A percentile compares a stretch with the other conserved stretches of the same genome.
Conservation (phyloP, 2,888 invertebrate genomes). For the Antitype chi region DNA sequence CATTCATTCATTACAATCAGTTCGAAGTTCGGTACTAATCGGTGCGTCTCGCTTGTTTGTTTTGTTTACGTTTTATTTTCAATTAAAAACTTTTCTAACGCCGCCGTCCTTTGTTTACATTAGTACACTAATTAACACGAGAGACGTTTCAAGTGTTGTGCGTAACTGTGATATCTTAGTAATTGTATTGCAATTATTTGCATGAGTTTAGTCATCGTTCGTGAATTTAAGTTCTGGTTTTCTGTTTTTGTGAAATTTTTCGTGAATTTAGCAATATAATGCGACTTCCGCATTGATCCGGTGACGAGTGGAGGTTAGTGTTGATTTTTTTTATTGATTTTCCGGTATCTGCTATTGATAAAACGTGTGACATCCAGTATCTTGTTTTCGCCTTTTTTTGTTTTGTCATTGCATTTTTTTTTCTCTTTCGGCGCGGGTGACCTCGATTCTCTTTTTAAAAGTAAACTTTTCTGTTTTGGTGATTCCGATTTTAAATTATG, state of each 20-base stretch:
- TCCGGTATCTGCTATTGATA: slow-evolving; percentile 44
- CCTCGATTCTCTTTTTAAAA: slow-evolving; percentile 74
- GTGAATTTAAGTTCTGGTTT: slow-evolving; percentile 68
- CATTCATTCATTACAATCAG: slow-evolving; percentile 64
- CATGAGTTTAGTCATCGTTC: slow-evolving; percentile 70
- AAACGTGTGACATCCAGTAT: slow-evolving; percentile 45
- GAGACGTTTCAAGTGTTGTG: slow-evolving; percentile 71
- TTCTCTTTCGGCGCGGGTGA: slow-evolving; percentile 68
- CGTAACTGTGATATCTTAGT: slow-evolving; percentile 74
- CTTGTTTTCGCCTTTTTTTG: slow-evolving; percentile 75
- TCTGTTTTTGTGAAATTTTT: slow-evolving; percentile 68
- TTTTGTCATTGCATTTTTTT: slow-evolving; percentile 77
- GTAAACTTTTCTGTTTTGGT: slow-evolving; percentile 59
- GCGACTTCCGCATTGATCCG: slow-evolving; percentile 37
- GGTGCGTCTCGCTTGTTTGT: slow-evolving; percentile 69
- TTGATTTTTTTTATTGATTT: slow-evolving; percentile 43
- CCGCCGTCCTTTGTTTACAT: slow-evolving; percentile 66
- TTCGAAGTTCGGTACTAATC: slow-evolving; percentile 70
- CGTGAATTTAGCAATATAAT: slow-evolving; percentile 52
- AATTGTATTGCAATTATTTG: slow-evolving; percentile 61
- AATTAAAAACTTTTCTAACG: slow-evolving; percentile 66
- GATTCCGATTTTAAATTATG: slow-evolving; percentile 56
- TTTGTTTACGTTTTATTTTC: slow-evolving; percentile 76
- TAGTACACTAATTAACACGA: slow-evolving; percentile 55
- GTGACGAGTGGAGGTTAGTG: slow-evolving; percentile 54